These are phyloP conservation scores for Chaetops frenatus DNA, from an alignment of 2,113 vertebrate genomes.

Conservation along the genomic window DNA sequence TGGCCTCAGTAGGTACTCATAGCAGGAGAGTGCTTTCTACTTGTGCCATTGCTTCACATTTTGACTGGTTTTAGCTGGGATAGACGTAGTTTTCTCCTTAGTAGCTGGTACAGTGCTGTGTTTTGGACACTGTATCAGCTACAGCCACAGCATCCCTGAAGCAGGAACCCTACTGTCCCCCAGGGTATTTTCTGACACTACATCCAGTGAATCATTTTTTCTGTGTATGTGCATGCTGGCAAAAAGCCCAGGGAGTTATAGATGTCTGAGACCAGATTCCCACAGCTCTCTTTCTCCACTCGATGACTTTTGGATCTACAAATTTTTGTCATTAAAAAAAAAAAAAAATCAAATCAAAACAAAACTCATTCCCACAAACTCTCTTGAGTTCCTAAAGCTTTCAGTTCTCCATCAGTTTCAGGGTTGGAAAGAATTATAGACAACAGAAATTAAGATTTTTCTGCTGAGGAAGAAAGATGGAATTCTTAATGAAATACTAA, in stretches of 20 bases:
- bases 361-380: background rate
- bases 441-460: background rate
- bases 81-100: background rate
- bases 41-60: background rate
- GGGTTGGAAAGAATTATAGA: background rate
- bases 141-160: background rate
- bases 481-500: background rate
- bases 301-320: background rate
- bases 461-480: background rate
- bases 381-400: background rate
- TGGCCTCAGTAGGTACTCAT: background rate
- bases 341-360: background rate
- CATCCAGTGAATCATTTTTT: background rate
- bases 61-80: background rate
- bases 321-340: background rate
- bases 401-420: background rate
- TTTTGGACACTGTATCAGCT: background rate
- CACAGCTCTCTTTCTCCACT: background rate
- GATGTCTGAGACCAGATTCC: conserved; percentile 8
- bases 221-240: background rate
- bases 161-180: background rate
- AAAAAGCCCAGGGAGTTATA: background rate
- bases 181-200: background rate
- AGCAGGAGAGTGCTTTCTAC: background rate
- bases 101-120: background rate